Percentiles rank a stretch among this genome's conserved stretches.
phyloP scores from a whole-genome alignment of 2,888 invertebrate species.

The Lasioglossum morio region DNA sequence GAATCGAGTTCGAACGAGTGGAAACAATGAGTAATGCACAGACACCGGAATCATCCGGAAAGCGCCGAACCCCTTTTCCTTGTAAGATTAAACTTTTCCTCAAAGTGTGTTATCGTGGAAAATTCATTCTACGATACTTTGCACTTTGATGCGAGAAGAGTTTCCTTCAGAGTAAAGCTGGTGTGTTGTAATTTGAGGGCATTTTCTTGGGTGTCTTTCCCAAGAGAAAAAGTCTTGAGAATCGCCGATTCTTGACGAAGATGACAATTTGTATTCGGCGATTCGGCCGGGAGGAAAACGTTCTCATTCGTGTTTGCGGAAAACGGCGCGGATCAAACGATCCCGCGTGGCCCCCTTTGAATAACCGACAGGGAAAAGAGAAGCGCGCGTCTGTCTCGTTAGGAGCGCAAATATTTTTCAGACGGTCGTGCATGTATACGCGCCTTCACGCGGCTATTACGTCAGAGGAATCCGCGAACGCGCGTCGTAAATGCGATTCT shows the following conservation, averaged over 20 bases:
- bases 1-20: neutral
- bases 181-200: too few species aligned
- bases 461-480: conserved; percentile 32
- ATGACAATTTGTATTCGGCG: neutral
- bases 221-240: neutral
- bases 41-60: neutral
- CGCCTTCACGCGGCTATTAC: conserved; percentile 5
- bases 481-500: conserved; percentile 44
- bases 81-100: neutral
- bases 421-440: conserved; percentile 1
- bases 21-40: neutral
- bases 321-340: conserved; percentile 2
- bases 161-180: neutral
- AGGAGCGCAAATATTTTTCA: conserved; percentile 44
- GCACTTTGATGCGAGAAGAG: neutral
- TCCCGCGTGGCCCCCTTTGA: neutral
- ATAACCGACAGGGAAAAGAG: neutral
- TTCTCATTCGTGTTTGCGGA: neutral
- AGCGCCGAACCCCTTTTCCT: neutral
- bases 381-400: neutral
- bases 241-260: neutral
- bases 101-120: neutral
- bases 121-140: neutral
- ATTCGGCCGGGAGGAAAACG: neutral
- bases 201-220: neutral